These are phyloP conservation scores for Hestina assimilis DNA, from an alignment of 1,140 invertebrate genomes.

Conservation along the genomic window DNA sequence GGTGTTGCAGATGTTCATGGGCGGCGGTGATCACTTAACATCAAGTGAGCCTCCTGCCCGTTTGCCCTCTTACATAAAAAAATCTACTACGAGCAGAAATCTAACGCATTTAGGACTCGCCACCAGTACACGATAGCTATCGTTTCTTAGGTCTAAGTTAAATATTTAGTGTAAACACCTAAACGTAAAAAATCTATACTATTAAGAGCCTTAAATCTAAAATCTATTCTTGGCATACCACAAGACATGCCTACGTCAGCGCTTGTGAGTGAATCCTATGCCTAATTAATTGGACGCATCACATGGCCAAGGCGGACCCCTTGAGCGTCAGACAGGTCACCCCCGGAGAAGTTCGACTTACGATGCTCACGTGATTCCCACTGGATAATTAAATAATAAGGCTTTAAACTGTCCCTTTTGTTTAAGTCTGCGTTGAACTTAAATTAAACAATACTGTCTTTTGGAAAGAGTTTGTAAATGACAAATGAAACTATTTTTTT, in stretches of 20 bases:
- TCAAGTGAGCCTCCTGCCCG: too few relatives aligned
- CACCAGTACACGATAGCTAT: too few relatives aligned
- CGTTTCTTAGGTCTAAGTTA: too few relatives aligned
- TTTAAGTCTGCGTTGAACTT: constrained; percentile 15
- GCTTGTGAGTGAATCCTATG: constrained; percentile 31
- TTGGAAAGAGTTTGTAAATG: too few relatives aligned
- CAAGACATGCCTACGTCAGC: constrained; percentile 2
- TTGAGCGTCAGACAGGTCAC: constrained; percentile 58
- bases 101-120: too few relatives aligned
- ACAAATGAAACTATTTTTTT: too few relatives aligned
- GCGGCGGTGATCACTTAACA: too few relatives aligned
- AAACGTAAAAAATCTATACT: background rate
- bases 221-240: background rate
- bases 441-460: too few relatives aligned
- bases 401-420: constrained; percentile 50
- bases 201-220: background rate
- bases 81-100: background rate
- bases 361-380: constrained; percentile 51
- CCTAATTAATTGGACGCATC: constrained; percentile 65
- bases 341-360: constrained; percentile 48
- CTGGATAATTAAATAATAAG: constrained; percentile 70
- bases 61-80: too few relatives aligned
- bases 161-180: too few relatives aligned
- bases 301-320: constrained; percentile 50
- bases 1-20: too few relatives aligned